Evolutionary conservation across 1,140 invertebrate genomes (phyloP).

Genomic region (Scylla paramamosain): DNA sequence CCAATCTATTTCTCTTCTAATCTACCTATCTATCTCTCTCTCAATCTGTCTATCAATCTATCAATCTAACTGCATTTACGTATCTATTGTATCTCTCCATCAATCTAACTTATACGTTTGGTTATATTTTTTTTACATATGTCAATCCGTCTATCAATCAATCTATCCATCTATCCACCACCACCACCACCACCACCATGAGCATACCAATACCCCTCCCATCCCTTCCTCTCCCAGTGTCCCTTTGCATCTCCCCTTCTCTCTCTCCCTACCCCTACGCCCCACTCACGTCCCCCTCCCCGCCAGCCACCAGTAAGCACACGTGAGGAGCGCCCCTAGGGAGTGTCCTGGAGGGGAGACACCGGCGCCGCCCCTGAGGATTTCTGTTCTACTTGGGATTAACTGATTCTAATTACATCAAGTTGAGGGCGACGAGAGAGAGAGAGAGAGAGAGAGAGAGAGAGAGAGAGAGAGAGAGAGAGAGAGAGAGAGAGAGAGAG

Average conservation of each 20-base stretch:
- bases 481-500: conserved; percentile 34
- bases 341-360: not conserved
- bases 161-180: no score
- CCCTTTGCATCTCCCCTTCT: not conserved
- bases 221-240: not conserved
- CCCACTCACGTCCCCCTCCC: not conserved
- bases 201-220: not conserved
- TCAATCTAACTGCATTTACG: not conserved
- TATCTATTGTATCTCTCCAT: no score
- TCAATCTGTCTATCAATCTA: not conserved
- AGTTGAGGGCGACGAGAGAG: not conserved
- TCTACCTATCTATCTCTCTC: no score
- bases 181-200: no score
- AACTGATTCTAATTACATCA: conserved; percentile 34
- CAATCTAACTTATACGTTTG: no score
- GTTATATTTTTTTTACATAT: no score
- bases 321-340: not conserved
- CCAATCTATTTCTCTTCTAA: no score
- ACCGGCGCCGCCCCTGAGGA: not conserved
- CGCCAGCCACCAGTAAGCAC: not conserved
- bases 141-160: no score
- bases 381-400: not conserved
- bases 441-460: conserved; percentile 44
- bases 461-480: conserved; percentile 32
- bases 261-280: not conserved